Percentiles rank a stretch among this genome's conserved stretches.
phyloP scores from a whole-genome alignment of 2,113 vertebrate genomes.

The Pungitius pungitius region DNA sequence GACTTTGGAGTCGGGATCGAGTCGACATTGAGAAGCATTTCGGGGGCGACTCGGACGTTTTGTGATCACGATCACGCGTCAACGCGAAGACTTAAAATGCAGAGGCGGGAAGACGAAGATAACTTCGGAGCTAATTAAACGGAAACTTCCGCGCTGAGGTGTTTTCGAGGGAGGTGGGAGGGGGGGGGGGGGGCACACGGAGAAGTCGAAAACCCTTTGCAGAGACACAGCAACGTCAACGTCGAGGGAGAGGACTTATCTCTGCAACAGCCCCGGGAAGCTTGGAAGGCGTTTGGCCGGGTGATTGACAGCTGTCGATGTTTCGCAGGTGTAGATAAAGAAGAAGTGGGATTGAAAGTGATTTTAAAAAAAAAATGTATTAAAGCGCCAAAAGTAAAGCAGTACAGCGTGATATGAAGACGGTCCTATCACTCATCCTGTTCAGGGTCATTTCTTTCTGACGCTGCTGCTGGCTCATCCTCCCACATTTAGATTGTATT shows the following conservation, averaged over 20 bases:
- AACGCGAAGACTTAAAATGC: no score
- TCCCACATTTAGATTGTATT: neutral
- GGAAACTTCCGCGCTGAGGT: slow-evolving; percentile 27
- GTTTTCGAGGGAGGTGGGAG: slow-evolving; percentile 1
- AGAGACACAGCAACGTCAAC: neutral
- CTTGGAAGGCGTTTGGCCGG: slow-evolving; percentile 1
- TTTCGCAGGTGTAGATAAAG: slow-evolving; percentile 12
- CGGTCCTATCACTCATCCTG: neutral
- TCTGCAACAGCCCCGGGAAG: slow-evolving; percentile 8
- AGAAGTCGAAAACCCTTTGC: slow-evolving; percentile 5
- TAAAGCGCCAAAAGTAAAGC: slow-evolving; percentile 15
- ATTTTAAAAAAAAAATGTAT: no score
- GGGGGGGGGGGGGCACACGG: no score
- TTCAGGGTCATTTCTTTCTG: neutral
- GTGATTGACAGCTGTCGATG: slow-evolving; percentile 34
- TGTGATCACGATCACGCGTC: no score
- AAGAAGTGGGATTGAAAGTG: slow-evolving; percentile 6
- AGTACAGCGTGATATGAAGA: neutral
- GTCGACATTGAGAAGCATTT: neutral
- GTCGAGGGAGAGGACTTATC: slow-evolving; percentile 13
- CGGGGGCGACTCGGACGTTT: no score
- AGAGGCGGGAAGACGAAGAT: slow-evolving; percentile 18
- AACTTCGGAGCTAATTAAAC: slow-evolving; percentile 38
- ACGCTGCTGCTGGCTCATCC: neutral
- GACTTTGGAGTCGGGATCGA: neutral